These are phyloP conservation scores for Trochalopteron elliotii DNA, from an alignment of 2,113 vertebrate species.

Conservation along the genomic window DNA sequence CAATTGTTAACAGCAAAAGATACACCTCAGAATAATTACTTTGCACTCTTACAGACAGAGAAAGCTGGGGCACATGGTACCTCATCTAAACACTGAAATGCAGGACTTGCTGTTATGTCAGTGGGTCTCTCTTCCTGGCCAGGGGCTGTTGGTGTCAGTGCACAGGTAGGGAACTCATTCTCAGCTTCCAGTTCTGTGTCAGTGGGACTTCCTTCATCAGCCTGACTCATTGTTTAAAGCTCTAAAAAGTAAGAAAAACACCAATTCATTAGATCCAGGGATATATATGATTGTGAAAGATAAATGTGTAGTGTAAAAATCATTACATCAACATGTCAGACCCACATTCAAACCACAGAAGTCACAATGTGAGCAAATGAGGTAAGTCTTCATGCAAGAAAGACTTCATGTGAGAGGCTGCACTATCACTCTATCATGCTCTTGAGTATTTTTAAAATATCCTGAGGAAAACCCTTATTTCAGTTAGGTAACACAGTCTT, in stretches of 20 bases:
- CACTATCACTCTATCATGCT: neutral
- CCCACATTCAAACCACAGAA: accelerated
- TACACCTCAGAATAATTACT: neutral
- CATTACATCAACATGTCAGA: neutral
- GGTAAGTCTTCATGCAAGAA: neutral
- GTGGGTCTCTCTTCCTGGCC: slow-evolving; percentile 61
- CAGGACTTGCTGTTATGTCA: slow-evolving; percentile 68
- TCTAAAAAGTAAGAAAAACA: slow-evolving; percentile 61
- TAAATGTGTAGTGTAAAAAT: neutral
- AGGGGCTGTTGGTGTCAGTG: slow-evolving; percentile 63
- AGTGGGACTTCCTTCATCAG: slow-evolving; percentile 54
- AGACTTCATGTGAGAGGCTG: neutral
- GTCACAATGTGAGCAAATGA: neutral
- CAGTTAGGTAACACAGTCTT: neutral
- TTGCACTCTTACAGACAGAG: neutral
- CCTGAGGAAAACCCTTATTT: neutral
- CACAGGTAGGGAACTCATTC: slow-evolving; percentile 45
- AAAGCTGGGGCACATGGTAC: slow-evolving; percentile 58
- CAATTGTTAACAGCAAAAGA: neutral
- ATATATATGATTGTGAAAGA: neutral
- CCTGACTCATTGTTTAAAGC: slow-evolving; percentile 71
- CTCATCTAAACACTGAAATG: slow-evolving; percentile 84
- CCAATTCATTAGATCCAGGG: neutral
- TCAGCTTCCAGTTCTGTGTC: slow-evolving; percentile 53
- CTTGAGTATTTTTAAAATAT: neutral